phyloP scores from a whole-genome alignment of 1,140 invertebrate genomes.

The Brachionus manjavacas region DNA sequence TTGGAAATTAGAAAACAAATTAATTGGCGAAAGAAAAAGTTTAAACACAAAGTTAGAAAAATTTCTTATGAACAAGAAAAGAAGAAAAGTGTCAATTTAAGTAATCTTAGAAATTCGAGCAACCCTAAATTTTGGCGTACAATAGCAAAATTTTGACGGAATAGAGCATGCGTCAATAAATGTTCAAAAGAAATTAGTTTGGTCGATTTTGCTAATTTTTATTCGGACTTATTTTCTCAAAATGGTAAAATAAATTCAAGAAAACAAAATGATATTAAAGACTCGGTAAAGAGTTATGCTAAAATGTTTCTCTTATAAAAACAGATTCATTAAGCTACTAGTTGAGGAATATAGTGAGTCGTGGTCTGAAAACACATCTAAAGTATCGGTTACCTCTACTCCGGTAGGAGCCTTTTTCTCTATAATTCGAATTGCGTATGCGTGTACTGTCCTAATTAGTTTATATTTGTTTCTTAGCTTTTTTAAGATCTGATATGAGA shows the following conservation, averaged over 20 bases:
- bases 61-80: background rate
- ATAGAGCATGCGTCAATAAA: background rate
- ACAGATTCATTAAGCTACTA: too few species aligned
- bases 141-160: background rate
- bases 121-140: background rate
- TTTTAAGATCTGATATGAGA: too few species aligned
- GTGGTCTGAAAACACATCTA: too few species aligned
- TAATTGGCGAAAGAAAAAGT: background rate
- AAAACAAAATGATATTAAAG: background rate
- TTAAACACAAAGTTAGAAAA: background rate
- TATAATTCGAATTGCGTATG: too few species aligned
- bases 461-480: too few species aligned
- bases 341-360: too few species aligned
- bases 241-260: background rate
- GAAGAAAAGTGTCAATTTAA: background rate
- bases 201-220: background rate
- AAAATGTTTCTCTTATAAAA: too few species aligned
- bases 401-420: too few species aligned
- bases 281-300: background rate
- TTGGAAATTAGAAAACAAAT: background rate
- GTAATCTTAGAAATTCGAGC: background rate
- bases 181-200: too few species aligned
- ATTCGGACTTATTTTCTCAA: background rate
- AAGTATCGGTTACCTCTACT: too few species aligned
- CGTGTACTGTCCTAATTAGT: too few species aligned